Percentiles rank a stretch among this genome's conserved stretches.
Conservation (phyloP, 2,888 invertebrate species). For the Phalera bucephala region DNA sequence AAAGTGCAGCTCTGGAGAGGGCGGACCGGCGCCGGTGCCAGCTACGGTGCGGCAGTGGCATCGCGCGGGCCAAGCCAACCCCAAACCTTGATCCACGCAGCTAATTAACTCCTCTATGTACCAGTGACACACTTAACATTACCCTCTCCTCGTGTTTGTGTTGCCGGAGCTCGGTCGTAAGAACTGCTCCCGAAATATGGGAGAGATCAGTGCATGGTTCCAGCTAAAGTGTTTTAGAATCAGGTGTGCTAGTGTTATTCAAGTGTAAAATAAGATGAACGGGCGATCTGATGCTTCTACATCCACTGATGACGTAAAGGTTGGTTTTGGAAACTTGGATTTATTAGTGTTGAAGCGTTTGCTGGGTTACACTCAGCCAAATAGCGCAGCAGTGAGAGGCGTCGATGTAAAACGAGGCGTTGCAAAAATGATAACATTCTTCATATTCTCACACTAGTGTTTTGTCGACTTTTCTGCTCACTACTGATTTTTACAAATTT, state of each 20-base stretch:
- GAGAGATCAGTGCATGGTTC: neutral
- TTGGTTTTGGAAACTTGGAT: slow-evolving; percentile 31
- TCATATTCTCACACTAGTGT: too few relatives aligned
- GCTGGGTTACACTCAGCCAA: too few relatives aligned
- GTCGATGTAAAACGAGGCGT: too few relatives aligned
- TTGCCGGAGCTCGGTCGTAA: slow-evolving; percentile 7
- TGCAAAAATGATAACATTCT: too few relatives aligned
- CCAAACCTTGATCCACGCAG: neutral
- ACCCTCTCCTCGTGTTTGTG: slow-evolving; percentile 7
- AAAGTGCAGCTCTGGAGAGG: neutral
- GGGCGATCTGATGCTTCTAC: slow-evolving; percentile 71
- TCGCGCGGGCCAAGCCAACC: neutral
- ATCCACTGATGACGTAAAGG: slow-evolving; percentile 74
- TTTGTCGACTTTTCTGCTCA: too few relatives aligned
- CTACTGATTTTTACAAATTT: too few relatives aligned
- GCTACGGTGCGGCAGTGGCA: neutral
- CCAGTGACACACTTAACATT: neutral
- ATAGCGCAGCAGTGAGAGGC: too few relatives aligned
- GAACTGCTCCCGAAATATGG: slow-evolving; percentile 2
- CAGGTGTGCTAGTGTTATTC: slow-evolving; percentile 1
- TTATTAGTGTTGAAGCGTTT: too few relatives aligned
- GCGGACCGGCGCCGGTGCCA: slow-evolving; percentile 5
- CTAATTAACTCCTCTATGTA: neutral
- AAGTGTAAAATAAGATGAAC: slow-evolving; percentile 41
- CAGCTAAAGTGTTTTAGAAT: neutral